Evolutionary conservation across 2,113 vertebrate species (phyloP).

Genomic region (Arenaria interpres): DNA sequence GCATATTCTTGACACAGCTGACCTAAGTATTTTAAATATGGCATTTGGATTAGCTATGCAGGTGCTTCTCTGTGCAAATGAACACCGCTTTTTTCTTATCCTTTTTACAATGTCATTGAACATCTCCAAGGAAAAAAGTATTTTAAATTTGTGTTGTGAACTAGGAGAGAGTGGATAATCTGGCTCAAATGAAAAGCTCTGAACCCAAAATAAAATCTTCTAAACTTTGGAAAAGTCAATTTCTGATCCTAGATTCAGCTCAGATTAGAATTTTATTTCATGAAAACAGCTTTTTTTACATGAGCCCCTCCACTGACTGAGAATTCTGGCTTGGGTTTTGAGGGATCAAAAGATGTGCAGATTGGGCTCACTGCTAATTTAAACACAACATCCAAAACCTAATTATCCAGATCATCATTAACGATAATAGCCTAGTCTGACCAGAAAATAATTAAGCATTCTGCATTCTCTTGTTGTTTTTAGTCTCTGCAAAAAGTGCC

Average conservation of each 20-base stretch:
- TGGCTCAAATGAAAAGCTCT: not conserved
- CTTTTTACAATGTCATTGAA: not conserved
- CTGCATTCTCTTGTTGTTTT: constrained; percentile 51
- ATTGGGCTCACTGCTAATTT: constrained; percentile 59
- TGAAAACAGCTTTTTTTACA: not conserved
- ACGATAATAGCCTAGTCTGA: constrained; percentile 48
- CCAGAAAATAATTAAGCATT: constrained; percentile 68
- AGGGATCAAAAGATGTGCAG: constrained; percentile 27
- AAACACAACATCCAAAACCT: constrained; percentile 57
- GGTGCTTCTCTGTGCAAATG: not conserved
- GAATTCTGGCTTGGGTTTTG: not conserved
- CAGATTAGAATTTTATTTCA: not conserved
- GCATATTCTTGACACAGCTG: not conserved
- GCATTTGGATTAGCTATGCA: not conserved
- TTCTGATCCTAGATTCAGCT: not conserved
- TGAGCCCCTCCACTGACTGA: not conserved
- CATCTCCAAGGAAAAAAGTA: not conserved
- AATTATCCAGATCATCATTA: constrained; percentile 69
- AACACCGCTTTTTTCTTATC: not conserved
- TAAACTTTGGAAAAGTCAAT: not conserved
- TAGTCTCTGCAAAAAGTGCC: constrained; percentile 30
- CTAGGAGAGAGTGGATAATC: not conserved
- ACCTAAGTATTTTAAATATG: not conserved
- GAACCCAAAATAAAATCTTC: not conserved
- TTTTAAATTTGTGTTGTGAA: not conserved